Percentiles rank a stretch among this genome's conserved stretches.
Conservation (phyloP, 2,113 vertebrate genomes). For the Brienomyrus longianalis region DNA sequence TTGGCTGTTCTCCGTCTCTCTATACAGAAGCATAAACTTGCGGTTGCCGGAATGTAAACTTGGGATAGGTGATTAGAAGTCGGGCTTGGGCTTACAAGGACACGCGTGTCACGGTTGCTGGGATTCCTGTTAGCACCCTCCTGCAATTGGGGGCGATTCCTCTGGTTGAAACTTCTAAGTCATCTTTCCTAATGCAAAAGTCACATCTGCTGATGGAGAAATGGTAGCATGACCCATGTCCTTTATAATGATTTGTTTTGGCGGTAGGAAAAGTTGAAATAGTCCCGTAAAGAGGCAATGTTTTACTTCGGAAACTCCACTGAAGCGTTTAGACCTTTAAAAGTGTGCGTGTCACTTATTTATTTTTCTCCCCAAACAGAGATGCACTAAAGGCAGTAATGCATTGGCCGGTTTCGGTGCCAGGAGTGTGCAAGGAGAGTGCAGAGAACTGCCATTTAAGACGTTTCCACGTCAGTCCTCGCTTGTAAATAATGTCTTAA, state of each 20-base stretch:
- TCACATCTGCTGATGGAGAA: neutral
- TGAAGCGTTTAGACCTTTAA: neutral
- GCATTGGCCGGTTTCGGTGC: neutral
- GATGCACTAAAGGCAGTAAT: neutral
- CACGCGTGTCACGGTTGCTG: neutral
- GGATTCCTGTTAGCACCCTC: neutral
- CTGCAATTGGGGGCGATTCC: neutral
- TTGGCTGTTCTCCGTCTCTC: neutral
- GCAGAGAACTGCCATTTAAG: slow-evolving; percentile 27
- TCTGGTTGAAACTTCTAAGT: neutral
- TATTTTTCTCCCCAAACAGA: neutral
- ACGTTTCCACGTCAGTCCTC: slow-evolving; percentile 43
- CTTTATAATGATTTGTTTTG: neutral
- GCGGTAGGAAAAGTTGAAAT: neutral
- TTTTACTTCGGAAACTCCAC: neutral
- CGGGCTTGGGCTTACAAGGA: too few relatives aligned
- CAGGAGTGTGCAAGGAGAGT: slow-evolving; percentile 28
- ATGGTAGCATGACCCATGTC: neutral
- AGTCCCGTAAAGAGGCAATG: neutral
- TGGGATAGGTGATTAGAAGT: neutral
- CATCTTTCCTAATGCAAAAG: neutral
- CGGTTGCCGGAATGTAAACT: neutral
- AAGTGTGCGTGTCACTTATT: neutral
- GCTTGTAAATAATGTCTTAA: slow-evolving; percentile 41
- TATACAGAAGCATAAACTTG: neutral